These are phyloP conservation scores for Alfaro cultratus DNA, from an alignment of 2,797 vertebrate genomes.

Conservation along the genomic window DNA sequence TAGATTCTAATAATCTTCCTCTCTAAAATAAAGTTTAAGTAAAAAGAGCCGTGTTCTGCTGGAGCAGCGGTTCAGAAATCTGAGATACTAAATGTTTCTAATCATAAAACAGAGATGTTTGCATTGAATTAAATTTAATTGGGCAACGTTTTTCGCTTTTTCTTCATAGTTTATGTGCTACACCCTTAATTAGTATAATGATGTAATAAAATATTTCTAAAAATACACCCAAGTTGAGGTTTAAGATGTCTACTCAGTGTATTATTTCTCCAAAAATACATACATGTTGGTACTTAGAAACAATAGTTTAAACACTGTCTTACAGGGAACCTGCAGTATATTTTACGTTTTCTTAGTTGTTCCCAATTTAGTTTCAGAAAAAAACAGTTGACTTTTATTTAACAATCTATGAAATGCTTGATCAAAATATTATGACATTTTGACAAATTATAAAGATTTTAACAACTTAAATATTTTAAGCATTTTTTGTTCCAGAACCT, in stretches of 20 bases:
- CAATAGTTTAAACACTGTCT: not conserved
- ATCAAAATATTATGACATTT: too few species aligned
- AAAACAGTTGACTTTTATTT: too few species aligned
- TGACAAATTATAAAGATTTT: too few species aligned
- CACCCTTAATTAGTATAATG: not conserved
- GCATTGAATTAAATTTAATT: not conserved
- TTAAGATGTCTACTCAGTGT: not conserved
- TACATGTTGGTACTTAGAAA: not conserved
- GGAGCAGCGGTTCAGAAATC: not conserved
- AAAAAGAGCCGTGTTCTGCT: not conserved
- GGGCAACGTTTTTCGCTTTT: not conserved
- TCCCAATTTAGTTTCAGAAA: not conserved
- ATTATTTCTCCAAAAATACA: not conserved
- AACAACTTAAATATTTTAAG: too few species aligned
- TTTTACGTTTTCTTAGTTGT: not conserved
- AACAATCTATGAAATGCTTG: too few species aligned
- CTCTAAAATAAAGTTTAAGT: not conserved
- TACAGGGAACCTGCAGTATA: not conserved
- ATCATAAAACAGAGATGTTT: not conserved
- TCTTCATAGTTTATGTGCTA: not conserved
- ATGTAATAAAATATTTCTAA: not conserved
- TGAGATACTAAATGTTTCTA: not conserved
- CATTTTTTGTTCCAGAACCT: too few species aligned
- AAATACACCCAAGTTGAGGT: not conserved
- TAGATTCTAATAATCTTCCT: conserved; percentile 1